Percentiles rank a stretch among this genome's conserved stretches.
These are phyloP conservation scores for Pandion haliaetus DNA, from an alignment of 2,113 vertebrate genomes.

Conservation along the genomic window DNA sequence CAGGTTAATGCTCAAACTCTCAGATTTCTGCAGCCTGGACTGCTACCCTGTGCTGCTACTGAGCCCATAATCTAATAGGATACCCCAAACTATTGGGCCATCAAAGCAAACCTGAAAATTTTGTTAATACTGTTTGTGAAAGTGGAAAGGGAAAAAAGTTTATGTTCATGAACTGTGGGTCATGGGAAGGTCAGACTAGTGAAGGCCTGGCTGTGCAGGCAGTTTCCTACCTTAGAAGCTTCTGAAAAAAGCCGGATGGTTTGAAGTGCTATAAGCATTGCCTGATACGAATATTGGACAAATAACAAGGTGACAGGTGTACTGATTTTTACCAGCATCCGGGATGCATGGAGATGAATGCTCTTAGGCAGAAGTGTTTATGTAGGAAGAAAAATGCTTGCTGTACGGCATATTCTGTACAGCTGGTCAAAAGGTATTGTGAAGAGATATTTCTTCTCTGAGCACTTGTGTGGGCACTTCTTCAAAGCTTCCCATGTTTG, in stretches of 20 bases:
- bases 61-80: accelerated
- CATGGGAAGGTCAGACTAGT: accelerated
- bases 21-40: neutral
- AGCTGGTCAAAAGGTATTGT: neutral
- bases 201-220: neutral
- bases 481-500: neutral
- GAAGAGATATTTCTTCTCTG: neutral
- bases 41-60: neutral
- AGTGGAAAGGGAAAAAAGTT: neutral
- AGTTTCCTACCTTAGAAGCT: neutral
- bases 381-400: neutral
- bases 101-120: neutral
- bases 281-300: neutral
- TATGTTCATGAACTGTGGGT: neutral
- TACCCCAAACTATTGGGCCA: no score
- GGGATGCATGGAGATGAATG: neutral
- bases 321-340: neutral
- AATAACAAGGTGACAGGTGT: neutral
- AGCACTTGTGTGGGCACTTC: neutral
- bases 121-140: neutral
- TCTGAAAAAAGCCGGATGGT: neutral
- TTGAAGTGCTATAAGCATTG: neutral
- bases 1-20: neutral
- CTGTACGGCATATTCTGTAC: neutral
- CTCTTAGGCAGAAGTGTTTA: neutral